phyloP scores from a whole-genome alignment of 2,797 vertebrate genomes.

The Semotilus atromaculatus region DNA sequence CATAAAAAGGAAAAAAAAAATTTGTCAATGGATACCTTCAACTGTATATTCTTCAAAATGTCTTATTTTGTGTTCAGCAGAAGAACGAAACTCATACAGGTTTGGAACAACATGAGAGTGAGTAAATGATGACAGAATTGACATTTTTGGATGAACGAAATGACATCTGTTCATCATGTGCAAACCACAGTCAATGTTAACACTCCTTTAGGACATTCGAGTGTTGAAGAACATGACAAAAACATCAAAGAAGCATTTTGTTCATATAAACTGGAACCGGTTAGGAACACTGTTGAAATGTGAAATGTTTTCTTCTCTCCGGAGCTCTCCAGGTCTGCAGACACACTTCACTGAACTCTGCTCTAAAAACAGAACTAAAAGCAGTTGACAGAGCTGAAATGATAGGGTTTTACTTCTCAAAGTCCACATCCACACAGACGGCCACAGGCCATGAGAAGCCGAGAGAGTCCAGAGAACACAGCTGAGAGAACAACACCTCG shows the following conservation, averaged over 20 bases:
- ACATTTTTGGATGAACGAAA: neutral
- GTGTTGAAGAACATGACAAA: neutral
- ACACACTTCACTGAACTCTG: conserved; percentile 43
- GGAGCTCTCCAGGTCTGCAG: conserved; percentile 23
- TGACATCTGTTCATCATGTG: neutral
- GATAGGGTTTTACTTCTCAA: conserved; percentile 48
- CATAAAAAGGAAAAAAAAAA: accelerated
- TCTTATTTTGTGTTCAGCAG: neutral
- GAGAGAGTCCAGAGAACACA: conserved; percentile 19
- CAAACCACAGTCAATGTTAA: neutral
- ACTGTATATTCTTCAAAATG: neutral
- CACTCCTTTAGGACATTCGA: neutral
- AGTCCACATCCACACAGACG: conserved; percentile 30
- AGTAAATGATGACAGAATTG: neutral
- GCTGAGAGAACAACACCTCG: conserved; percentile 16
- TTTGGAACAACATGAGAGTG: neutral
- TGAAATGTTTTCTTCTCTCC: neutral
- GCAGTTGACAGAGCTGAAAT: conserved; percentile 46
- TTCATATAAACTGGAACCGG: neutral
- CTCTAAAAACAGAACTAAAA: conserved; percentile 50
- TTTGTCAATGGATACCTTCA: neutral
- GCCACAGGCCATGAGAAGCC: conserved; percentile 45
- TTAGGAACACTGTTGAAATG: neutral
- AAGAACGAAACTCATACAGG: neutral
- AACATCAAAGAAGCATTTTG: neutral